phyloP scores from a whole-genome alignment of 1,140 invertebrate species.

The Drosophila truncata region DNA sequence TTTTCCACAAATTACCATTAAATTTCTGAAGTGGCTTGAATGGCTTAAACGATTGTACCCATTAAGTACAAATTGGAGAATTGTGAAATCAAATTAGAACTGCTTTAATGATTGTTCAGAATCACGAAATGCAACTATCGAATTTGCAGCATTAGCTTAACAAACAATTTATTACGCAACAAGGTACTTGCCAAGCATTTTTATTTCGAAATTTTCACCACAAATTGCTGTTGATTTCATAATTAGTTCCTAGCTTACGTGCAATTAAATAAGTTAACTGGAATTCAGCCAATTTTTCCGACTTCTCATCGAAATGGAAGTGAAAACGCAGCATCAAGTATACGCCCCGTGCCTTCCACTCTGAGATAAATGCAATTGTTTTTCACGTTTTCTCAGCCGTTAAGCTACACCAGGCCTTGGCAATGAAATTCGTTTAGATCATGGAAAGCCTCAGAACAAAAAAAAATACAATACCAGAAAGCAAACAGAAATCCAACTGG shows the following conservation, averaged over 20 bases:
- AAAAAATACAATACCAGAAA: constrained; percentile 28
- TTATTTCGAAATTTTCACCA: not conserved
- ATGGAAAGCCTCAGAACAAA: constrained; percentile 10
- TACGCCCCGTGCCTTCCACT: constrained; percentile 11
- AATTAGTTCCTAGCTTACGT: constrained; percentile 17
- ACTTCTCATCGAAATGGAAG: constrained; percentile 16
- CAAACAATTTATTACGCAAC: constrained; percentile 21
- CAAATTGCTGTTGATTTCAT: constrained; percentile 2
- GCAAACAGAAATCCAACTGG: constrained; percentile 19
- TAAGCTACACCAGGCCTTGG: constrained; percentile 41
- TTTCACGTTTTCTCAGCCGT: constrained; percentile 53
- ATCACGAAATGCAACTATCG: constrained; percentile 15
- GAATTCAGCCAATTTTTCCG: constrained; percentile 22
- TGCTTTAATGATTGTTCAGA: constrained; percentile 9
- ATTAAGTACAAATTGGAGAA: constrained; percentile 5
- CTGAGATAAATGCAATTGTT: constrained; percentile 45
- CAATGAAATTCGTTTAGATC: constrained; percentile 60
- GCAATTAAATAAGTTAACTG: constrained; percentile 26
- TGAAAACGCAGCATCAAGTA: constrained; percentile 27
- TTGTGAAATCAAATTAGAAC: constrained; percentile 32
- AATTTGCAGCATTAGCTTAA: constrained; percentile 1
- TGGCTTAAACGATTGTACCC: not conserved
- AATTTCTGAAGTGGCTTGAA: not conserved
- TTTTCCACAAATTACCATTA: constrained; percentile 8
- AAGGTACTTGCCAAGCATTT: not conserved